Conservation (phyloP, 2,888 invertebrate genomes). For the Monopis laevigella region DNA sequence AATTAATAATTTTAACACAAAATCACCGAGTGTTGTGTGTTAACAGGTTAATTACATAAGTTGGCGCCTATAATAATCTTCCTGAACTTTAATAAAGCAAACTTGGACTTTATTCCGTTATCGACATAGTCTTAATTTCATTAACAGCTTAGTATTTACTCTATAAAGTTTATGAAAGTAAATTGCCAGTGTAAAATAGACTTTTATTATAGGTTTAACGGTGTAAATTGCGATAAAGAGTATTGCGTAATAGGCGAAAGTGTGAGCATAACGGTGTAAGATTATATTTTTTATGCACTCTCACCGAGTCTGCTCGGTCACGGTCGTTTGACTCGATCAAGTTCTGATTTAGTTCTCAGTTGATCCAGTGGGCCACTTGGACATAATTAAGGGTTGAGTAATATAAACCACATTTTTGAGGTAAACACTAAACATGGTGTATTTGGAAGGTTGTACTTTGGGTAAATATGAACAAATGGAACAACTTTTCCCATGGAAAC, state of each 20-base stretch:
- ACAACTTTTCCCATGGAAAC: no score
- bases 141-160: no score
- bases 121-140: background rate
- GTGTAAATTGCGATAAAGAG: conserved; percentile 4
- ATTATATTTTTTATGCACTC: conserved; percentile 2
- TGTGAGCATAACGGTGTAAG: conserved; percentile 1
- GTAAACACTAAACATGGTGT: no score
- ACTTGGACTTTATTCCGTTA: background rate
- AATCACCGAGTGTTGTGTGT: no score
- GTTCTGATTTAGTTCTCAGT: background rate
- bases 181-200: no score
- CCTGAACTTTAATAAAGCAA: no score
- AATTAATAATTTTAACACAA: background rate
- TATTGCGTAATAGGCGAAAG: conserved; percentile 4
- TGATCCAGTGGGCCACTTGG: no score
- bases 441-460: no score
- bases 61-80: background rate
- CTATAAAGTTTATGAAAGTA: no score
- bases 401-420: no score
- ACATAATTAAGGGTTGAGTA: no score
- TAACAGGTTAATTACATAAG: background rate
- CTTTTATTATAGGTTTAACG: background rate
- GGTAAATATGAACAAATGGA: no score
- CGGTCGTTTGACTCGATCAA: conserved; percentile 4
- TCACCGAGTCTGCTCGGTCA: background rate